Conservation (phyloP, 2,797 vertebrate species). For the Amazona ochrocephala region DNA sequence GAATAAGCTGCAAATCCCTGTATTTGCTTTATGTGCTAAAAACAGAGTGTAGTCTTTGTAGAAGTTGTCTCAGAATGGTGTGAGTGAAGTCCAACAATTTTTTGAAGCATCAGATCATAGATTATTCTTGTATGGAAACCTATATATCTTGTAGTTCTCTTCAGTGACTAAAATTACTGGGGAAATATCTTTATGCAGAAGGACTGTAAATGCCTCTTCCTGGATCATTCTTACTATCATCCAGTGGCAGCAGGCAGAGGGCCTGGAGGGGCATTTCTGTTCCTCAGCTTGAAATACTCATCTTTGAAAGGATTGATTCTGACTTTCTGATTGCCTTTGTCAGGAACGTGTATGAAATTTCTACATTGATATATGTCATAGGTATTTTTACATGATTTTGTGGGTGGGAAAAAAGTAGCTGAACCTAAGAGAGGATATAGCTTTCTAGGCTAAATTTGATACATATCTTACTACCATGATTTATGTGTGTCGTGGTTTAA, state of each 20-base stretch:
- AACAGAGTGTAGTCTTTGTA: neutral
- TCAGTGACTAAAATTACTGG: neutral
- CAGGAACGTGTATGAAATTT: neutral
- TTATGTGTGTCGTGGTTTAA: neutral
- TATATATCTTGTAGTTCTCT: neutral
- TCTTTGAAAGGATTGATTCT: neutral
- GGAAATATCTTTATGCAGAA: neutral
- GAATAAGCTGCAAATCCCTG: neutral
- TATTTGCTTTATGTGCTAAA: neutral
- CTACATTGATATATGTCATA: neutral
- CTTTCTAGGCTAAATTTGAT: slow-evolving; percentile 13
- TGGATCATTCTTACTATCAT: neutral
- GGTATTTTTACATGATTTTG: neutral
- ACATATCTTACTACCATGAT: neutral
- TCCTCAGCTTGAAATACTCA: neutral
- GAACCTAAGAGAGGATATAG: slow-evolving; percentile 7
- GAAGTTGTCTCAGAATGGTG: neutral
- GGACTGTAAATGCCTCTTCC: neutral
- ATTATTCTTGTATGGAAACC: neutral
- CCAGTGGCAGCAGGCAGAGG: neutral
- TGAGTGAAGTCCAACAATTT: neutral
- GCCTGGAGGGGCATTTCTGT: neutral
- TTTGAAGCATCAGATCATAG: neutral
- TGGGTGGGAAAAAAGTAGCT: neutral
- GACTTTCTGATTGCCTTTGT: neutral